Base-by-base conservation (phyloP, 2,888 invertebrate genomes). In the Hartigia nigra region DNA sequence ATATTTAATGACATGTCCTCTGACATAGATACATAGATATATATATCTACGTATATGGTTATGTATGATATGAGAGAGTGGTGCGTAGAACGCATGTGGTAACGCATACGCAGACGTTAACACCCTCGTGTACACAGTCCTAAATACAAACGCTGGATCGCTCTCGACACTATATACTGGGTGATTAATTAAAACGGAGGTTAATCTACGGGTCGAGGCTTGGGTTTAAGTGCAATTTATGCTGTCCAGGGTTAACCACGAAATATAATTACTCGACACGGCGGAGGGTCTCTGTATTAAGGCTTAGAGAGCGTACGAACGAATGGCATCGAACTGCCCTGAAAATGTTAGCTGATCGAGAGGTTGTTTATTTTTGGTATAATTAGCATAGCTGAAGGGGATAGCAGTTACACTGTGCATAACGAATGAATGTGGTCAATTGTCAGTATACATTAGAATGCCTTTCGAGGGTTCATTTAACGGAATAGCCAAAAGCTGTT, bases 181-280 rank as follows among this genome's bases (percentile, higher is more conserved):
- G 87, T 88, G 88, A 89, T 89, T 88, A 90, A 90, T 90, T 90
- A 88, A 88, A 89, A 86, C 85, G 82, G 85, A 86, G 88, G 86
- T 88, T 89, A 89, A 89, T 89, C 86, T 86, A 85, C 84, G 86
- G 88, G 86, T 88, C 88, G 86, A 79, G 85, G 82, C 80, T 76
- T 83, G 83, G 81, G 82, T 86, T 85, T 83, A 86, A 88, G 85
- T 84, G 88, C 87, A 85, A 87, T 87, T 87, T 85, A 83, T 84
- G 82, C 82, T 82, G 84, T 83, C 86, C 79, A 78, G 84, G 87
- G 86, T 87, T 84, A 87, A 88, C 86, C 84, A 85, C 87, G 85
- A 87, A 85, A 72, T 72, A 72, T 72, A 72, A 72, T 72, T 72
- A 72, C 72, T 72, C 72, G 72, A 72, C 32, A 72, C 23, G 31